These are phyloP conservation scores for Pimephales promelas DNA, from an alignment of 2,113 vertebrate species.

Conservation along the genomic window DNA sequence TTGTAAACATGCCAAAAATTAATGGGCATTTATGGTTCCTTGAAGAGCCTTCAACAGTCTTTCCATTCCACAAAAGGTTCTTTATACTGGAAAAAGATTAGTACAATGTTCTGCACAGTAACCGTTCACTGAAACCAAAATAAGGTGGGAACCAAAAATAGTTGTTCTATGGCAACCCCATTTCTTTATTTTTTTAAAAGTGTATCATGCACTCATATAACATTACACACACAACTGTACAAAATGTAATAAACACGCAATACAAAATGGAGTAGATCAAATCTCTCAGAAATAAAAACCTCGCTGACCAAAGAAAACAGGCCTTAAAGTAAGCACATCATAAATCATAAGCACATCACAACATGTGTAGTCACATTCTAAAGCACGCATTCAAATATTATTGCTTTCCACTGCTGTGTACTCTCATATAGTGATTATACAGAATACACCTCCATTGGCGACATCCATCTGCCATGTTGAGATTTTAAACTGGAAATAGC, in stretches of 20 bases:
- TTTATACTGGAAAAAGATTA: no score
- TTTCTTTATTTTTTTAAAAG: no score
- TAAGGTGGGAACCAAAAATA: no score
- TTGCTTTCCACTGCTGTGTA: background rate
- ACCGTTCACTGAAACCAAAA: no score
- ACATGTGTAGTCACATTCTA: background rate
- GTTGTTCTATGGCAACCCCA: no score
- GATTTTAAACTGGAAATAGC: background rate
- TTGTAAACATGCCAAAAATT: background rate
- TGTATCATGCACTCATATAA: background rate
- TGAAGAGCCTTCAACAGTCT: no score
- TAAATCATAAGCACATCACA: background rate
- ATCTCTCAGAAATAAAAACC: background rate
- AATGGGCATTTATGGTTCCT: no score
- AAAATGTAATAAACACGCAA: background rate
- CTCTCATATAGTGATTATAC: background rate
- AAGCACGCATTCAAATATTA: background rate
- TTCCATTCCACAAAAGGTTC: no score
- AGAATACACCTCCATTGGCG: background rate
- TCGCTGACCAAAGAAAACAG: background rate
- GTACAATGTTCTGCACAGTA: no score
- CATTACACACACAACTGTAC: background rate
- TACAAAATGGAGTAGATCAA: background rate
- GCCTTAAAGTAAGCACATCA: background rate
- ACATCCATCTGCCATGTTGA: slow-evolving; percentile 6